These are phyloP conservation scores for Tragelaphus eurycerus DNA, from an alignment of 2,797 vertebrate genomes.

Conservation along the genomic window DNA sequence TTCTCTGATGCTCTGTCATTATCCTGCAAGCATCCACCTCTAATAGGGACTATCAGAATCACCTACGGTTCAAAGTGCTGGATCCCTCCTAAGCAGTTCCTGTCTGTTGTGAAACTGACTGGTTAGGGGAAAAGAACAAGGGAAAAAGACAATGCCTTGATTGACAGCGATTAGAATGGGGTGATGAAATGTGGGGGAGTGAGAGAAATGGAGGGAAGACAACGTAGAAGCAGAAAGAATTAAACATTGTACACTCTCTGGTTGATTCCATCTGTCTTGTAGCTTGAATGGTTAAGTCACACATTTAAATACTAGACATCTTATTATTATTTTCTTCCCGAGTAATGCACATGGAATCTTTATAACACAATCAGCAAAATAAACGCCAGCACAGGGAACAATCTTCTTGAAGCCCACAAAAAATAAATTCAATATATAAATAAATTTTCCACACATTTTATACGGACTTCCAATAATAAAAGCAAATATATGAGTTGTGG, in stretches of 20 bases:
- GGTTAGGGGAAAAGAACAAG: not conserved
- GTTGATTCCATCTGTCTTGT: conserved; percentile 61
- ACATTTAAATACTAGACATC: conserved; percentile 76
- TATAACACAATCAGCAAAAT: conserved; percentile 69
- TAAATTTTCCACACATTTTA: not conserved
- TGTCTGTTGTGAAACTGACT: conserved; percentile 54
- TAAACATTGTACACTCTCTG: conserved; percentile 55
- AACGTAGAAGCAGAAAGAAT: not conserved
- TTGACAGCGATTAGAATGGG: conserved; percentile 52
- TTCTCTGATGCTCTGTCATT: conserved; percentile 64
- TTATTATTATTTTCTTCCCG: conserved; percentile 76
- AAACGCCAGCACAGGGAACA: conserved; percentile 45
- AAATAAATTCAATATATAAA: conserved; percentile 2
- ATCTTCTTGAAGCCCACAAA: conserved; percentile 49
- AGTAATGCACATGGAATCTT: conserved; percentile 62
- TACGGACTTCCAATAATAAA: not conserved
- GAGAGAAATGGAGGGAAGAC: not conserved
- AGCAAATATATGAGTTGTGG: not conserved
- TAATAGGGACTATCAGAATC: conserved; percentile 48
- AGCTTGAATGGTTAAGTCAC: conserved; percentile 72
- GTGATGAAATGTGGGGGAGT: not conserved
- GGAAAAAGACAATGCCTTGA: not conserved
- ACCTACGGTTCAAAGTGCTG: conserved; percentile 30
- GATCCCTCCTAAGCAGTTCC: conserved; percentile 41
- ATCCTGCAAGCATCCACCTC: conserved; percentile 59